Conservation (phyloP, 2,888 invertebrate species). For the Drymonia ruficornis region DNA sequence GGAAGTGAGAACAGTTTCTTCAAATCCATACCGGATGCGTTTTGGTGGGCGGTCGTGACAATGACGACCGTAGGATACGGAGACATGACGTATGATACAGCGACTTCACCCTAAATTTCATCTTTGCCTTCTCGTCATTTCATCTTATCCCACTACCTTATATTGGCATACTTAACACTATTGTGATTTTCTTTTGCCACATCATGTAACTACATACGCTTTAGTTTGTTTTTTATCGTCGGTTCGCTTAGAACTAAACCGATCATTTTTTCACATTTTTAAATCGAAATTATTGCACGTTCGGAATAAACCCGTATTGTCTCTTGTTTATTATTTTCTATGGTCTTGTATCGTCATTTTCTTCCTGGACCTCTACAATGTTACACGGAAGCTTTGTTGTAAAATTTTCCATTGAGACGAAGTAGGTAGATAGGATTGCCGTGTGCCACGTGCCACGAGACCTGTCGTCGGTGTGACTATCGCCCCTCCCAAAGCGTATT, state of each 20-base stretch:
- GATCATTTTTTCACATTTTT: conserved; percentile 62
- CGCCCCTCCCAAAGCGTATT: conserved; percentile 78
- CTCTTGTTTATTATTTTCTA: conserved; percentile 56
- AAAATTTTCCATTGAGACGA: conserved; percentile 53
- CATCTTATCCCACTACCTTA: conserved; percentile 69
- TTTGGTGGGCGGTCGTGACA: conserved; percentile 99
- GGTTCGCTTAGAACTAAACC: conserved; percentile 72
- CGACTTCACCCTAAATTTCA: conserved; percentile 75
- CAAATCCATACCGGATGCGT: conserved; percentile 99
- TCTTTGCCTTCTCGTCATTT: conserved; percentile 75
- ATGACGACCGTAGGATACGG: conserved; percentile 99
- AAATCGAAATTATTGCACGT: conserved; percentile 62
- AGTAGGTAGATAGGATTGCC: conserved; percentile 24
- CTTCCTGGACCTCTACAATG: conserved; percentile 67
- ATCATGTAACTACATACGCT: conserved; percentile 73
- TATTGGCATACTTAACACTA: conserved; percentile 70
- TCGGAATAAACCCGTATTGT: conserved; percentile 51
- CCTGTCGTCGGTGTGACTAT: conserved; percentile 75
- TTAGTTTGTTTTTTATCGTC: conserved; percentile 67
- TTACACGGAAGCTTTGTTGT: conserved; percentile 74
- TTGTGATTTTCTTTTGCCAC: conserved; percentile 69
- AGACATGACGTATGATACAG: conserved; percentile 97
- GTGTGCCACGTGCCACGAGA: conserved; percentile 30
- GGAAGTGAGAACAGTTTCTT: conserved; percentile 99
- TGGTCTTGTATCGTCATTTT: conserved; percentile 55